These are phyloP conservation scores for Actinostola sp. DNA, from an alignment of 92 coral and sea anemone genomes.

Conservation along the genomic window DNA sequence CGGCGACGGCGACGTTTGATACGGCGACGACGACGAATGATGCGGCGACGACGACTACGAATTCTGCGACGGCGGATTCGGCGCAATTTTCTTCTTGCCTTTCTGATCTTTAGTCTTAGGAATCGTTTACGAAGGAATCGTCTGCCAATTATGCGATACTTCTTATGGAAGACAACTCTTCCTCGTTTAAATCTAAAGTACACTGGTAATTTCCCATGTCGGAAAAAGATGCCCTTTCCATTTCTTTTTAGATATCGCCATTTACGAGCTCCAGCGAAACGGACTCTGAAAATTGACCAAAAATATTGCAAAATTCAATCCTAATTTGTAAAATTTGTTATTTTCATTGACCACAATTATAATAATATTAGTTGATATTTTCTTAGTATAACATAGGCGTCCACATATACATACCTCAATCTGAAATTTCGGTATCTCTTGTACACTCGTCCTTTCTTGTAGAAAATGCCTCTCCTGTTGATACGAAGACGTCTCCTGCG, in stretches of 20 bases:
- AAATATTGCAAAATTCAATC: not conserved
- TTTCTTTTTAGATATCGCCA: constrained; percentile 4
- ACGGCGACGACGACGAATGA: not conserved
- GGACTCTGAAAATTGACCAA: constrained; percentile 10
- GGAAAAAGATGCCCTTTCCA: not conserved
- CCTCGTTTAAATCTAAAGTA: not conserved
- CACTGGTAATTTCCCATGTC: not conserved
- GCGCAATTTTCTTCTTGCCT: not conserved
- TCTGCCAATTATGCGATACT: not conserved
- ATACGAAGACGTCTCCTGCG: not conserved
- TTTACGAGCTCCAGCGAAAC: constrained; percentile 6
- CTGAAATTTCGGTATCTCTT: not conserved
- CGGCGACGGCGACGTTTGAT: not conserved
- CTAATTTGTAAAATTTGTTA: too few relatives aligned
- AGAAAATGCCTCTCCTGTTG: constrained; percentile 5
- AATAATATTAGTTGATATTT: too few relatives aligned
- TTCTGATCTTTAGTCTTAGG: not conserved
- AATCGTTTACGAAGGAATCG: constrained; percentile 10
- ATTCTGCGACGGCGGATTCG: constrained; percentile 11
- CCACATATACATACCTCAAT: not conserved
- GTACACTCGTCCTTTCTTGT: constrained; percentile 8
- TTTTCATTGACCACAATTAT: too few relatives aligned
- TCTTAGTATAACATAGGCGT: too few relatives aligned
- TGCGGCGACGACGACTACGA: constrained; percentile 15
- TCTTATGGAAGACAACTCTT: not conserved